Conservation (phyloP, 2,888 invertebrate genomes). For the Aproaerema taeniolella region DNA sequence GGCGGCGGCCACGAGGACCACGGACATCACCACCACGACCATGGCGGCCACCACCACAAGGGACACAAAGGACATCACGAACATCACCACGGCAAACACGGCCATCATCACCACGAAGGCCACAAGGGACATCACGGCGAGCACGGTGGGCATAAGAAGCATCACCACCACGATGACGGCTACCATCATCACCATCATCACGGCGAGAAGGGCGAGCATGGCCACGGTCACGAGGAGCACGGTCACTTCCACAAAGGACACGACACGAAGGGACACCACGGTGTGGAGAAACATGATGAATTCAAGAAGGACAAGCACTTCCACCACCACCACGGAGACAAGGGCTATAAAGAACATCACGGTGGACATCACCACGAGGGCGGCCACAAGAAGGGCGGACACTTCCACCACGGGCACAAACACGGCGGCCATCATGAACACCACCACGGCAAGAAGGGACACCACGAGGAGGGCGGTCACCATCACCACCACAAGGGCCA, state of each 20-base stretch:
- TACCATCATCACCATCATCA: slow-evolving; percentile 80
- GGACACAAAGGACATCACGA: slow-evolving; percentile 82
- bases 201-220: slow-evolving; percentile 81
- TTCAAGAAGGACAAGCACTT: slow-evolving; percentile 91
- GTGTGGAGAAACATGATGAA: slow-evolving; percentile 88
- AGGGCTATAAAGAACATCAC: slow-evolving; percentile 86
- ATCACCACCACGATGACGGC: slow-evolving; percentile 81
- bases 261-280: slow-evolving; percentile 89
- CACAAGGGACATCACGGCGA: slow-evolving; percentile 79
- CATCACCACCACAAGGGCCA: slow-evolving; percentile 87
- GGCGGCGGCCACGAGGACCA: slow-evolving; percentile 76
- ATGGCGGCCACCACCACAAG: slow-evolving; percentile 81
- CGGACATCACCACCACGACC: slow-evolving; percentile 78
- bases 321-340: slow-evolving; percentile 89
- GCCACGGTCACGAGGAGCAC: slow-evolving; percentile 67
- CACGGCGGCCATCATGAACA: slow-evolving; percentile 86
- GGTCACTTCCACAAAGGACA: slow-evolving; percentile 90
- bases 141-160: slow-evolving; percentile 79
- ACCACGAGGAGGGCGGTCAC: slow-evolving; percentile 86
- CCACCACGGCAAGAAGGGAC: slow-evolving; percentile 86
- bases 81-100: slow-evolving; percentile 81
- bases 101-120: slow-evolving; percentile 82
- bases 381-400: slow-evolving; percentile 87
- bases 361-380: slow-evolving; percentile 87
- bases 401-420: slow-evolving; percentile 87